These are phyloP conservation scores for Heliconius himera DNA, from an alignment of 1,140 invertebrate species.

Conservation along the genomic window DNA sequence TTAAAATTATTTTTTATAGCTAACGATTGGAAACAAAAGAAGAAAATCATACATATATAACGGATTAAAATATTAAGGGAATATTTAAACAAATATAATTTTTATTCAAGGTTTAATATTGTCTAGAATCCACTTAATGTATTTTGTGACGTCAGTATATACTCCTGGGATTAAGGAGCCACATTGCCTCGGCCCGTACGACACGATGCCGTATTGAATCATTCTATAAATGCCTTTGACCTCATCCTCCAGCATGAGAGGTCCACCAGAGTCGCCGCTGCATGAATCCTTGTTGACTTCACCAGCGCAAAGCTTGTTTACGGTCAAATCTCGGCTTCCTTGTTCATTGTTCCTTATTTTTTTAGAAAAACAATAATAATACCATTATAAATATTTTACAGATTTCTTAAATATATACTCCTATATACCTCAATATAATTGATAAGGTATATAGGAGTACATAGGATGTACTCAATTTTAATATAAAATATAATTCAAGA, in stretches of 20 bases:
- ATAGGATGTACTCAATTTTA: too few relatives aligned
- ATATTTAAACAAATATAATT: neutral
- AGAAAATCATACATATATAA: too few relatives aligned
- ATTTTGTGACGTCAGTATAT: constrained; percentile 48
- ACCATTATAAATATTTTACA: too few relatives aligned
- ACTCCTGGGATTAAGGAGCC: constrained; percentile 37
- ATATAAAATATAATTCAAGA: too few relatives aligned
- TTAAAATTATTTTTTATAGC: too few relatives aligned
- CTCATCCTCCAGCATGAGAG: constrained; percentile 40
- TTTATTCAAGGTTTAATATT: constrained; percentile 33
- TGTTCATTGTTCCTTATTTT: neutral
- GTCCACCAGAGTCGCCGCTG: constrained; percentile 48
- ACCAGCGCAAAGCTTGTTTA: constrained; percentile 43
- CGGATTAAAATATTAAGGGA: too few relatives aligned
- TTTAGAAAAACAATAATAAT: too few relatives aligned
- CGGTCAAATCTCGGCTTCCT: constrained; percentile 17
- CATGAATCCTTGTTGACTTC: constrained; percentile 38
- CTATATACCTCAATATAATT: too few relatives aligned
- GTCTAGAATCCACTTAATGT: constrained; percentile 47
- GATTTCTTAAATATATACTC: too few relatives aligned
- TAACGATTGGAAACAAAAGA: too few relatives aligned
- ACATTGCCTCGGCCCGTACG: constrained; percentile 39
- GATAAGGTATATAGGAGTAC: too few relatives aligned
- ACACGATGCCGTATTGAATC: constrained; percentile 48
- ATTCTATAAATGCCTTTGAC: constrained; percentile 21